Percentiles rank a stretch among this genome's conserved stretches.
Evolutionary conservation across 2,888 invertebrate genomes (phyloP).

Genomic region (Pyrrhia umbra): DNA sequence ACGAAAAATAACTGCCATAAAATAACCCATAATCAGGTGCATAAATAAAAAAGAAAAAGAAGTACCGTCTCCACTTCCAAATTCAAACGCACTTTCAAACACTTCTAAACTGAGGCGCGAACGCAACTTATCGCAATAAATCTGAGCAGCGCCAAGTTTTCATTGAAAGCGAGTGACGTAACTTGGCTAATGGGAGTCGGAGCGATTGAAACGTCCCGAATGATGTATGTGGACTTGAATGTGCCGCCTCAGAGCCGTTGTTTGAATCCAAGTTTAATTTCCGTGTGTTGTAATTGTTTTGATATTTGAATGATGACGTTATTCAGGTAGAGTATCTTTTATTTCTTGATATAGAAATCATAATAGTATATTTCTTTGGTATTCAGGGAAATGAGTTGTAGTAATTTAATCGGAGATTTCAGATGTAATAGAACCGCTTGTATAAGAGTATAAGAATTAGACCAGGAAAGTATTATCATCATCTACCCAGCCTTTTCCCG

Average conservation of each 20-base stretch:
- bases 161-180: conserved; percentile 73
- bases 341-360: no score
- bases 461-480: no score
- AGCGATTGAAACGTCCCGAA: conserved; percentile 68
- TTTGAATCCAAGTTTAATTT: conserved; percentile 44
- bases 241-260: conserved; percentile 24
- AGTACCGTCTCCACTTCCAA: conserved; percentile 36
- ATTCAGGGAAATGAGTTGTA: no score
- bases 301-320: conserved; percentile 3
- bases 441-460: no score
- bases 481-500: no score
- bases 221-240: conserved; percentile 62
- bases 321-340: conserved; percentile 1
- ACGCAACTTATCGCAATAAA: conserved; percentile 73
- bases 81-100: conserved; percentile 8
- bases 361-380: no score
- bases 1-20: not conserved
- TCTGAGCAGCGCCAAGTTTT: conserved; percentile 73
- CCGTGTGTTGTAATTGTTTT: conserved; percentile 41
- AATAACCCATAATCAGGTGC: not conserved
- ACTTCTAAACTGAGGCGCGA: conserved; percentile 58
- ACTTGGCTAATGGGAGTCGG: conserved; percentile 72
- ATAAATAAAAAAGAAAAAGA: not conserved
- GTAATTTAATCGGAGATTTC: no score
- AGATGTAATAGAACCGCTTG: no score